phyloP scores from a whole-genome alignment of 92 coral and sea anemone species.

The Zoanthus solanderi region DNA sequence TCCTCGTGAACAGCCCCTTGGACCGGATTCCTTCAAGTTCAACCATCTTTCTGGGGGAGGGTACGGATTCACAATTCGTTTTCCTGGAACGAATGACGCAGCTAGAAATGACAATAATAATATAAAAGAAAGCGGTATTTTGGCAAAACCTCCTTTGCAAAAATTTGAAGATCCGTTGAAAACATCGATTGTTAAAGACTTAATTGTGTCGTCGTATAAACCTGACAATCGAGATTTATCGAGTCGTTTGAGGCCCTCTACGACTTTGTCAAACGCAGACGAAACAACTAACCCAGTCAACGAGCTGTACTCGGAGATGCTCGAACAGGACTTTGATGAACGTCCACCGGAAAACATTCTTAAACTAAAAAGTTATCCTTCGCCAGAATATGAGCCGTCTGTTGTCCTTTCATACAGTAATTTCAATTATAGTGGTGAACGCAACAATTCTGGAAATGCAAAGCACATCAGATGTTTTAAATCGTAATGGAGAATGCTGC shows the following conservation, averaged over 20 bases:
- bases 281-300: not conserved
- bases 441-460: not conserved
- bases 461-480: not conserved
- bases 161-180: slow-evolving; percentile 74
- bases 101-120: not conserved
- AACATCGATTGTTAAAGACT: not conserved
- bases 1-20: slow-evolving; percentile 50
- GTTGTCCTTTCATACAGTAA: slow-evolving; percentile 26
- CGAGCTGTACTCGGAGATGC: not conserved
- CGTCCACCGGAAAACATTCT: not conserved
- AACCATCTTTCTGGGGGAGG: slow-evolving; percentile 81
- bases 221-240: not conserved
- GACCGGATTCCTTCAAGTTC: slow-evolving; percentile 80
- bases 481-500: too few species aligned
- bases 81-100: slow-evolving; percentile 72
- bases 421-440: slow-evolving; percentile 1
- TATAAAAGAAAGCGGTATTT: not conserved
- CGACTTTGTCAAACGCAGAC: not conserved
- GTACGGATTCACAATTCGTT: slow-evolving; percentile 87
- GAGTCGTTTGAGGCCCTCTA: not conserved
- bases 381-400: slow-evolving; percentile 50
- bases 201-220: not conserved
- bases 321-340: not conserved
- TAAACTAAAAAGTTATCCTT: slow-evolving; percentile 19
- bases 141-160: slow-evolving; percentile 58